These are phyloP conservation scores for Tipula confusa DNA, from an alignment of 2,888 invertebrate genomes.

Conservation along the genomic window DNA sequence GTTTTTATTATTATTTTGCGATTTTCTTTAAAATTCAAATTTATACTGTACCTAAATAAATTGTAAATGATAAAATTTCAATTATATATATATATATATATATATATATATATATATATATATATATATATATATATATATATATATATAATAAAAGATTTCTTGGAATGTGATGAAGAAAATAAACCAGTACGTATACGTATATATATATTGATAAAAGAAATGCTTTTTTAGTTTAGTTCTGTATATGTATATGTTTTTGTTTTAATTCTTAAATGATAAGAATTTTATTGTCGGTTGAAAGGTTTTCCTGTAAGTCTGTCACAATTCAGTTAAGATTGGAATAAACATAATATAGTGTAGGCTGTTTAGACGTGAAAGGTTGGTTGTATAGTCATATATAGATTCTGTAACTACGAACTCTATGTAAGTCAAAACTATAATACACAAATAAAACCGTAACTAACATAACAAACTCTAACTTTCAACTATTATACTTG, in stretches of 20 bases:
- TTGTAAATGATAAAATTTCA: conserved; percentile 14
- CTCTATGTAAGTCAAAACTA: too few species aligned
- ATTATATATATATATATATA: neutral
- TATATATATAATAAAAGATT: neutral
- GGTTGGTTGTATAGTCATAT: too few species aligned
- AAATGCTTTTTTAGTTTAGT: neutral
- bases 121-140: neutral
- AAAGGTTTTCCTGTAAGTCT: conserved; percentile 16
- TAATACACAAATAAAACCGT: too few species aligned
- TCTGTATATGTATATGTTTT: too few species aligned
- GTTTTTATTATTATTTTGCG: neutral
- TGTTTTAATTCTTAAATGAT: neutral
- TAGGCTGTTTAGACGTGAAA: neutral
- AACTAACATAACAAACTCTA: too few species aligned
- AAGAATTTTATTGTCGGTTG: conserved; percentile 14
- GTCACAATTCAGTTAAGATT: neutral
- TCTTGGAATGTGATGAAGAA: conserved; percentile 12
- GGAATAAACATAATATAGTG: neutral
- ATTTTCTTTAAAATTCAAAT: neutral
- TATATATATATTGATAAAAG: neutral
- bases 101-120: neutral
- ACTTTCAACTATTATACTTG: too few species aligned
- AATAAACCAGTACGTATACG: neutral
- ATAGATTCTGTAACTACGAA: too few species aligned
- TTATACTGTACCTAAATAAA: conserved; percentile 25